Base-by-base conservation (phyloP, 2,113 vertebrate genomes). In the Clinocottus analis region DNA sequence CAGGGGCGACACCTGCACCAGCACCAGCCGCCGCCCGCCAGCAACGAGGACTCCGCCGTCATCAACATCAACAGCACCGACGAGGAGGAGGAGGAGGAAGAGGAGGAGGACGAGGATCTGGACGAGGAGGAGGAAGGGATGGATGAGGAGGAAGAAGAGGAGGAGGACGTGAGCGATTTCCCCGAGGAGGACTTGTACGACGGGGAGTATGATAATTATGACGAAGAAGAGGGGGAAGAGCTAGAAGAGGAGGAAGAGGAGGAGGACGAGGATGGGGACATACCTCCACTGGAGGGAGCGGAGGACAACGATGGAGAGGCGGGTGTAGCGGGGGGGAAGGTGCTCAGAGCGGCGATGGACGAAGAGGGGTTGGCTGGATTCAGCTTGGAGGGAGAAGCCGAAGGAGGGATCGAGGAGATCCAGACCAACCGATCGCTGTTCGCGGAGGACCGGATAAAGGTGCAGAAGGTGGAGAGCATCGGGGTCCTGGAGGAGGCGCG, bases 51-150 rank as follows among this genome's bases (percentile, higher is more conserved):
- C 47, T 92, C 96, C 1, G 94, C 95, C 0, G 95, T 97, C 67
- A 97, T 97, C 82, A 97, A 97, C 84, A 98, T 97, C 69, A 98
- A 97, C 85, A 97, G 96, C 89, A 96, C 96, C 0, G 96, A 97
- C 5, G 96, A 97, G 0, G 97, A 97, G 5, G 90, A 95, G 0
- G 96, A 96, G 0, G 96, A 96, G 0, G 96, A 96, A 0, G 96
- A 96, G 73, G 96, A 96, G 16, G 94, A 96, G 2, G 95, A 96
- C 0, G 95, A 96, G 86, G 94, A 78, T 8, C 37, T 81, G 43
- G 95, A 96, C 7, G 95, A 95, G 1, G 95, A 95, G 0, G 95
- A 96, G 1, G 95, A 76, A 4, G 73, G 61, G 17, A 41, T 82
- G 41, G 95, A 96, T 14, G 95, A 95, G 4, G 95, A 95, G 0